Evolutionary conservation across 2,113 vertebrate species (phyloP).

Genomic region (Monarcha castaneiventris): DNA sequence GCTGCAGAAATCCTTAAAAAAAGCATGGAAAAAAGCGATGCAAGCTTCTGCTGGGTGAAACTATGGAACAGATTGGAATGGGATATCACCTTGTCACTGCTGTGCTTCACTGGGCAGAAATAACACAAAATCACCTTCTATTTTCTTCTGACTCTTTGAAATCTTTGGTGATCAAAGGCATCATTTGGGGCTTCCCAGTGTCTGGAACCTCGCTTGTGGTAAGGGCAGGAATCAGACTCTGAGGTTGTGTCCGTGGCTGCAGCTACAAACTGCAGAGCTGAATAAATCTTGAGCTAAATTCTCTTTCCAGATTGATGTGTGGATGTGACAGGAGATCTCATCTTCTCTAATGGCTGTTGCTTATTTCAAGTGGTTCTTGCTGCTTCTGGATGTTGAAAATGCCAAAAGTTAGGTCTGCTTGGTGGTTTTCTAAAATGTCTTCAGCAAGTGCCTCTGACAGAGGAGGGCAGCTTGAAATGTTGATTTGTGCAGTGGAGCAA

Average conservation of each 20-base stretch:
- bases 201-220: not conserved
- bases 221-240: not conserved
- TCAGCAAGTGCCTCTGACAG: not conserved
- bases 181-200: not conserved
- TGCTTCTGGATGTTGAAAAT: not conserved
- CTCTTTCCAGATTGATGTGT: not conserved
- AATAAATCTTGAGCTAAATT: not conserved
- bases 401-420: not conserved
- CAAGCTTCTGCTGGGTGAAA: not conserved
- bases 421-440: not conserved
- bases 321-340: not conserved
- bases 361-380: not conserved
- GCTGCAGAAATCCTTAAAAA: not conserved
- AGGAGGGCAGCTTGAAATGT: not conserved
- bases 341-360: not conserved
- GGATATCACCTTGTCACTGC: not conserved
- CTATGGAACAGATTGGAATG: not conserved
- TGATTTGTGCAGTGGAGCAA: not conserved
- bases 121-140: not conserved
- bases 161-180: not conserved
- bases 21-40: rapidly evolving
- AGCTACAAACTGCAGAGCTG: not conserved
- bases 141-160: not conserved
- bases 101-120: not conserved
- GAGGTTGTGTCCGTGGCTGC: not conserved